Evolutionary conservation across 2,113 vertebrate species (phyloP).

Genomic region (Typhlomys cinereus): DNA sequence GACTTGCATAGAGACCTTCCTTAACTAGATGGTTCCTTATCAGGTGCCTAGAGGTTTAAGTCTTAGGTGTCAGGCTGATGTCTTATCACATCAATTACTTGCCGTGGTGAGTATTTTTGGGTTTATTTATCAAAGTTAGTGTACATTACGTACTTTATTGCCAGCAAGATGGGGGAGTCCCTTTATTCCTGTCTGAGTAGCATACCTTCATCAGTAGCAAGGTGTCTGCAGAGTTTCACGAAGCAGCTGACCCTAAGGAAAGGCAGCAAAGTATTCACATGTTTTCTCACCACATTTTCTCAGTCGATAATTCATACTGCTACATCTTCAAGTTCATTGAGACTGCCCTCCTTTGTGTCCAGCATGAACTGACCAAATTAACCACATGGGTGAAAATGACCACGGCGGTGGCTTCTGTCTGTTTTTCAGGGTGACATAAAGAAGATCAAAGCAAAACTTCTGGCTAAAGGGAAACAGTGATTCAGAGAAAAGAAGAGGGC

Average conservation of each 20-base stretch:
- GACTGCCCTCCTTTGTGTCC: slow-evolving; percentile 2
- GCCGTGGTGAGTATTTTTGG: neutral
- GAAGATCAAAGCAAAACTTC: slow-evolving; percentile 10
- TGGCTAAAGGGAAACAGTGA: neutral
- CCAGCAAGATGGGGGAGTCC: neutral
- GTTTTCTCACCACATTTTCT: neutral
- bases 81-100: too few relatives aligned
- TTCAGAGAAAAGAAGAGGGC: neutral
- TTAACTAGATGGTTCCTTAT: too few relatives aligned
- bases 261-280: slow-evolving; percentile 3
- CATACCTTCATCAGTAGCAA: neutral
- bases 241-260: slow-evolving; percentile 5
- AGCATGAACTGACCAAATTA: slow-evolving; percentile 36
- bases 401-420: neutral
- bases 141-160: neutral
- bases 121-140: neutral
- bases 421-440: neutral
- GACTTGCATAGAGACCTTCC: too few relatives aligned
- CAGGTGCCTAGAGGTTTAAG: too few relatives aligned
- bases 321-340: slow-evolving; percentile 40
- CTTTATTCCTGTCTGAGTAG: neutral
- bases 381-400: slow-evolving; percentile 23
- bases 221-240: neutral
- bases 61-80: too few relatives aligned
- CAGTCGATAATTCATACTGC: neutral